Conservation (phyloP, 37 sponge, comb jelly and placozoan genomes). For the Spongia lamella region DNA sequence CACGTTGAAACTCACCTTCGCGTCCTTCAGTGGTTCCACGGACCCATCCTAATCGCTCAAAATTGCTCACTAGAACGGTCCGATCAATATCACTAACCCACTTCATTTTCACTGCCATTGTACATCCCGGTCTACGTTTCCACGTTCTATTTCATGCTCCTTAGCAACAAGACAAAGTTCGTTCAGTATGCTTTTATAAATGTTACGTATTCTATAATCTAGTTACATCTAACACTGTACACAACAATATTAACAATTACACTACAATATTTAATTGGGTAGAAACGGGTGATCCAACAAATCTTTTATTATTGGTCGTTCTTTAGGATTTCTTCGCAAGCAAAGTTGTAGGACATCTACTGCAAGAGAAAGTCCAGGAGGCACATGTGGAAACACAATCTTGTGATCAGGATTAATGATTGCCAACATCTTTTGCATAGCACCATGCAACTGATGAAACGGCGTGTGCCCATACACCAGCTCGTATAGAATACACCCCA, state of each 20-base stretch:
- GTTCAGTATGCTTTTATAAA: too few species aligned
- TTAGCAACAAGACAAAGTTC: too few species aligned
- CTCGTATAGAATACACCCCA: constrained; percentile 85
- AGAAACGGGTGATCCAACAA: constrained; percentile 44
- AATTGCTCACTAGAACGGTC: constrained; percentile 83
- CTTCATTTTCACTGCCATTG: constrained; percentile 39
- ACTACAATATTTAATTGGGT: not conserved
- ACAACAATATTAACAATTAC: too few species aligned
- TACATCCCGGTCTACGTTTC: too few species aligned
- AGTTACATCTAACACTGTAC: too few species aligned
- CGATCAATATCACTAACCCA: constrained; percentile 94
- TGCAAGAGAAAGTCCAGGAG: not conserved
- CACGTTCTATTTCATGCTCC: too few species aligned
- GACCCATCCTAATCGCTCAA: constrained; percentile 94
- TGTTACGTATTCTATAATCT: too few species aligned
- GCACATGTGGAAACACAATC: constrained; percentile 53
- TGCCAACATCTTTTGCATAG: constrained; percentile 62
- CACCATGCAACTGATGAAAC: constrained; percentile 55
- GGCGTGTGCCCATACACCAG: constrained; percentile 75
- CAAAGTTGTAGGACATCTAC: constrained; percentile 37
- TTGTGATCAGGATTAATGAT: constrained; percentile 35
- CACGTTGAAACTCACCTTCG: not conserved
- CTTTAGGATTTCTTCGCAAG: constrained; percentile 52
- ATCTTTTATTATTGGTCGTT: constrained; percentile 61
- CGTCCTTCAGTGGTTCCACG: constrained; percentile 66